Base-by-base conservation (phyloP, 2,888 invertebrate genomes). In the Abrostola triplasia region DNA sequence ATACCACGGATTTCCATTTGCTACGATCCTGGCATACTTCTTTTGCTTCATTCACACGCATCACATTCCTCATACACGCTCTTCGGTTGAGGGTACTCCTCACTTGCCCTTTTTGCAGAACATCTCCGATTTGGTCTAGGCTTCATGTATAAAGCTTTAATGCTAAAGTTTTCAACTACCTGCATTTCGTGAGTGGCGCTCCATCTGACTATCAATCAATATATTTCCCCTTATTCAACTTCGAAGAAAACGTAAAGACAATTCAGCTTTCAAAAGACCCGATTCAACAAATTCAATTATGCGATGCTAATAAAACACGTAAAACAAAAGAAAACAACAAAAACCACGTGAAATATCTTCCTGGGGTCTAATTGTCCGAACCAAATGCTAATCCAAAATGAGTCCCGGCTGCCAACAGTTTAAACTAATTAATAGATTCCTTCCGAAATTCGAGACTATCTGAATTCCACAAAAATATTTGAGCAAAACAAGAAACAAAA, bases 201-300 rank as follows among this genome's bases (percentile, higher is more conserved):
- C 24, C 24, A 24, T 24, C 24, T 2, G 24, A 24, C 24, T n/a
- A n/a, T n/a, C n/a, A n/a, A n/a, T n/a, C n/a, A n/a, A n/a, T n/a
- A n/a, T n/a, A n/a, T n/a, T n/a, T n/a, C n/a, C n/a, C n/a, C n/a
- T n/a, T n/a, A n/a, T n/a, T n/a, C n/a, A n/a, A 24, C 24, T 24
- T 1, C 24, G n/a, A 13, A 35, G 7, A 10, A 8, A 35, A 41
- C 37, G 7, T 36, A 50, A 47, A 52, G 13, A 37, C 12, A 42
- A 53, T 11, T 42, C 48, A 6, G 6, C 37, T n/a, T 11, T 5
- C 13, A n/a, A 6, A 41, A 24, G 58, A 47, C 12, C 41, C n/a
- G 47, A 55, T 42, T 41, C 8, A 49, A 42, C 67, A 42, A 12
- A 67, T 9, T 44, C 44, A 56, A 67, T 52, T 69, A 67, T 66